A percentile compares a stretch with the other conserved stretches of the same genome.
Evolutionary conservation across 2,888 invertebrate genomes (phyloP).

Genomic region (Scrobipalpa atriplicella): DNA sequence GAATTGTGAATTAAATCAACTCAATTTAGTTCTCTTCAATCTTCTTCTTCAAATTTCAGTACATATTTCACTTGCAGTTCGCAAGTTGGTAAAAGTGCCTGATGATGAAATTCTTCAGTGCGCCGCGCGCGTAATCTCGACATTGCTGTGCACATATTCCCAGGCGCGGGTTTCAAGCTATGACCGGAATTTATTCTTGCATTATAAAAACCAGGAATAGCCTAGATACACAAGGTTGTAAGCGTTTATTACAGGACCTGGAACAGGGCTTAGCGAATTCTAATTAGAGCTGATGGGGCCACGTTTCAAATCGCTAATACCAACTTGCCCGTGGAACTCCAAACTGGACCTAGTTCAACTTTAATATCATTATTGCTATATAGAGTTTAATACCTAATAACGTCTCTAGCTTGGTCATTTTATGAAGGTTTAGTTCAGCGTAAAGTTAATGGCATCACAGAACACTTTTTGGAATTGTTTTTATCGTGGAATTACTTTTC

Average conservation of each 20-base stretch:
- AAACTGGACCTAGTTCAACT: slow-evolving; percentile 33
- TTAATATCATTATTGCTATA: slow-evolving; percentile 27
- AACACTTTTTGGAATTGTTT: too few species aligned
- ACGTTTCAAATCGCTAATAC: slow-evolving; percentile 57
- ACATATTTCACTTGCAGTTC: neutral
- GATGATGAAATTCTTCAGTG: neutral
- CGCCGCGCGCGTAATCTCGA: slow-evolving; percentile 6
- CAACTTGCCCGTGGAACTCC: slow-evolving; percentile 51
- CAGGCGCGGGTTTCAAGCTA: slow-evolving; percentile 6
- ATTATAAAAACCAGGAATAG: neutral
- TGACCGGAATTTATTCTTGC: neutral
- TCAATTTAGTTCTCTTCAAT: neutral
- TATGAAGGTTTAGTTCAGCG: neutral
- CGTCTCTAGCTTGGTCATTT: neutral
- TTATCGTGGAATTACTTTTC: too few species aligned
- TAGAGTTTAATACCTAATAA: slow-evolving; percentile 27
- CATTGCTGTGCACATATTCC: neutral
- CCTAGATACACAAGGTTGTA: neutral
- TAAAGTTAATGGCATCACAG: too few species aligned
- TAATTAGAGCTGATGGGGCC: slow-evolving; percentile 76
- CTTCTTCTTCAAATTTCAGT: neutral
- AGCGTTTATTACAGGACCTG: neutral
- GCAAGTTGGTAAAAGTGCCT: slow-evolving; percentile 9
- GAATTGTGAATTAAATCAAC: neutral
- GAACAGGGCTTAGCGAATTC: slow-evolving; percentile 57